Base-by-base conservation (phyloP, 2,113 vertebrate species). In the Zosterops lateralis region DNA sequence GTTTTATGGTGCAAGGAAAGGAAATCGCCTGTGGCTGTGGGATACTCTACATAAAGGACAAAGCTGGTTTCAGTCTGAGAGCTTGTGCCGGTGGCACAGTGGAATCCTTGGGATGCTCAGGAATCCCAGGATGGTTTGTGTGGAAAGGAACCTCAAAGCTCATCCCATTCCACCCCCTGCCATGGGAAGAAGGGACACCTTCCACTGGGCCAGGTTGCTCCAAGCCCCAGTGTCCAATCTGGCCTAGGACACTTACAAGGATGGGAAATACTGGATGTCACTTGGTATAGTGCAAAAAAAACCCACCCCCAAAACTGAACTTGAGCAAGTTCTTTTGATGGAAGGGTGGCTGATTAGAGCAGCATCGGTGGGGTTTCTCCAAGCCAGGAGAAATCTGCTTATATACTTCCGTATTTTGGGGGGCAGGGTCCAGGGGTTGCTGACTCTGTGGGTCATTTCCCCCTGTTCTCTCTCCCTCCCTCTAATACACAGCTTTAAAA, bases 191-290 rank as follows among this genome's bases (percentile, higher is more conserved):
- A 71, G 65, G 19, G 57, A 57, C 28, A n/a, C n/a, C 14, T 84
- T 16, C 38, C 29, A 1, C 5, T 26, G 3, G 10, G 8, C 45
- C 58, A 34, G 12, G 5, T 1, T 73, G n/a, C 53, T 79, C 66
- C 51, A 34, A 51, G 8, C 20, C 17, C 7, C 0, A 19, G 7
- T 36, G 2, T 51, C 36, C 45, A 53, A 0, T 40, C 26, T 42
- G 31, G 6, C 15, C 54, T 36, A 6, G 67, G 1, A 12, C 15
- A 5, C 34, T 19, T 22, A 17, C 10, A 48, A 4, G 48, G 21
- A 14, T 29, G n/a, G 21, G 48, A 38, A 86, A 47, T 62, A 16
- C 29, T 38, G 34, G n/a, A 29, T 90, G 22, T 32, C 11, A 2
- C 44, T 54, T 75, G 44, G 9, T 81, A 7, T 6, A 31, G n/a